Conservation (phyloP, 92 coral and sea anemone species). For the Heliopora coerulea region DNA sequence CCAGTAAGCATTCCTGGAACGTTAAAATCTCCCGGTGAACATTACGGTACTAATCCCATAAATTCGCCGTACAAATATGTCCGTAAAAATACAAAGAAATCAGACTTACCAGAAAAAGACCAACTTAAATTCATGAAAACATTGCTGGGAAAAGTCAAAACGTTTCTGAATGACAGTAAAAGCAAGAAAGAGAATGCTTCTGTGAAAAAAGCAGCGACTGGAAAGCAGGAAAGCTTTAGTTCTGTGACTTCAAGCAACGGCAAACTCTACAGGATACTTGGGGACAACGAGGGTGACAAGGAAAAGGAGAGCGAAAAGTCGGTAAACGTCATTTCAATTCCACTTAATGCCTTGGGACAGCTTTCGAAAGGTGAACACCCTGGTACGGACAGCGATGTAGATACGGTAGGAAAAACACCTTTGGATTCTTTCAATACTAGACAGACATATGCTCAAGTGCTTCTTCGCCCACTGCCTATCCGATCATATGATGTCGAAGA, state of each 20-base stretch:
- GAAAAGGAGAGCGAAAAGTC: conserved; percentile 26
- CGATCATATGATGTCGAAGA: neutral
- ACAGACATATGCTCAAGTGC: neutral
- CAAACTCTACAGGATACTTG: conserved; percentile 18
- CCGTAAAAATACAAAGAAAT: conserved; percentile 19
- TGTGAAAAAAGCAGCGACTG: neutral
- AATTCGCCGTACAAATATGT: neutral
- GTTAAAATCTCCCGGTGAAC: neutral
- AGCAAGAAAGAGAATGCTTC: neutral
- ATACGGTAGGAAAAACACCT: neutral
- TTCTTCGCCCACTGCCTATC: neutral
- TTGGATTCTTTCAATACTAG: neutral
- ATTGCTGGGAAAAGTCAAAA: conserved; percentile 34
- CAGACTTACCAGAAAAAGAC: conserved; percentile 36
- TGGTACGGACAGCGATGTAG: neutral
- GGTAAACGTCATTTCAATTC: conserved; percentile 39
- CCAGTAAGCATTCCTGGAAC: neutral
- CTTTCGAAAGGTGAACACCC: conserved; percentile 6
- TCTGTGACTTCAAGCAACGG: conserved; percentile 11
- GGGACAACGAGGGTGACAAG: neutral
- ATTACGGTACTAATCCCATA: neutral
- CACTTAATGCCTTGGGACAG: conserved; percentile 19
- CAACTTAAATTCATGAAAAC: conserved; percentile 36
- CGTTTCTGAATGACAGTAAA: conserved; percentile 9
- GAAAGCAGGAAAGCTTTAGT: conserved; percentile 6